Base-by-base conservation (phyloP, 2,797 vertebrate species). In the Melanotaenia trifasciata region DNA sequence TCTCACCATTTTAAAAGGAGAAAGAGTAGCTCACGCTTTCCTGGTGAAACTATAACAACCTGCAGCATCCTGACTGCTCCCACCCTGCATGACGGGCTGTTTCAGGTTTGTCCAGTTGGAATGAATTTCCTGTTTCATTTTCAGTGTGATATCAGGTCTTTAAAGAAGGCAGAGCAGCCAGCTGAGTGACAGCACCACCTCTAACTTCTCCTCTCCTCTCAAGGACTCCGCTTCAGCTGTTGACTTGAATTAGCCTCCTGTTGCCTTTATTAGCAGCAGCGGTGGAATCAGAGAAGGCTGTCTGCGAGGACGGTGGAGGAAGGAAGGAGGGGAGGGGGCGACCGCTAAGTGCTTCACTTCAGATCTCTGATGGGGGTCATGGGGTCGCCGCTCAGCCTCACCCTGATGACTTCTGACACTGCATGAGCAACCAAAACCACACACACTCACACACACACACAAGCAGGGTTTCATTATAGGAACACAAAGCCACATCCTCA, bases 361-460 rank as follows among this genome's bases (percentile, higher is more conserved):
- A 88, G 90, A 91, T 91, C 91, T 92, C 84, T 89, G 85, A 91
- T 91, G 89, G 90, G 86, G 93, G 93, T 95, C 90, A 91, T 51
- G 75, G 79, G 94, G 94, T 95, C 93, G 84, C 80, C 69, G 83
- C 78, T 84, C 89, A 91, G 86, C 89, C 73, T 95, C 92, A 93
- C 84, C 85, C 88, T 94, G 93, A 95, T 94, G 90, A 92, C 88
- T 93, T 93, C 79, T 95, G 94, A 95, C 94, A 93, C 90, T 38
- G 80, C 89, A 81, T 82, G 74, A 84, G 82, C 86, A 87, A 84
- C 85, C 64, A 60, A 86, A 89, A 83, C 84, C 91, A 76, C 87
- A 79, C 61, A 79, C 72, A 62, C 62, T 56, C 54, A 61, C 70
- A 60, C 72, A 51, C 91, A 76, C 87, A 79, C 61, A 67, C 65